These are phyloP conservation scores for Spermophilus dauricus DNA, from an alignment of 2,113 vertebrate species.

Conservation along the genomic window DNA sequence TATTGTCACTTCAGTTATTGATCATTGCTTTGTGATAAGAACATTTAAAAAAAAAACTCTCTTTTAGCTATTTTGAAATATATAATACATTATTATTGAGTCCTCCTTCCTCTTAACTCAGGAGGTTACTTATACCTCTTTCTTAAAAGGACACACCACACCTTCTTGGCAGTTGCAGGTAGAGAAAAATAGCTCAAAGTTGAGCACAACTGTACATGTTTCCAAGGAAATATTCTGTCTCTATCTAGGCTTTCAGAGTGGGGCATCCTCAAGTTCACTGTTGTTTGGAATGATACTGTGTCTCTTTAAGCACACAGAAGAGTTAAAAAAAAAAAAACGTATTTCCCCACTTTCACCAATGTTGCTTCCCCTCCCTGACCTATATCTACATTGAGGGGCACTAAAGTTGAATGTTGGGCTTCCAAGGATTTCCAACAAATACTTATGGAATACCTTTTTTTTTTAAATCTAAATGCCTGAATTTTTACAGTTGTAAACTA, in stretches of 20 bases:
- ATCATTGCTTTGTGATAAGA: background rate
- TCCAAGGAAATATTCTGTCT: background rate
- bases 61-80: background rate
- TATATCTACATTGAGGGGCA: background rate
- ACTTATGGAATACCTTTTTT: background rate
- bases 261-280: background rate
- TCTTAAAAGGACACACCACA: background rate
- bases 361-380: no score
- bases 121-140: background rate
- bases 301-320: background rate
- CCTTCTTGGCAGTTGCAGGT: background rate
- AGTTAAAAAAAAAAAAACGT: background rate
- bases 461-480: background rate
- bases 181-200: background rate
- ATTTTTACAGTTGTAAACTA: background rate
- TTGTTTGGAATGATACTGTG: background rate
- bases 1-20: background rate
- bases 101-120: background rate
- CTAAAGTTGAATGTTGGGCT: background rate
- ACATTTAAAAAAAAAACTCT: background rate
- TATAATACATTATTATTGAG: background rate
- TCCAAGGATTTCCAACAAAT: background rate
- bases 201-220: background rate
- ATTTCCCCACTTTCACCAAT: background rate
- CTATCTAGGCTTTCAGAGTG: background rate